Conservation (phyloP, 2,113 vertebrate species). For the Cygnus buccinator region DNA sequence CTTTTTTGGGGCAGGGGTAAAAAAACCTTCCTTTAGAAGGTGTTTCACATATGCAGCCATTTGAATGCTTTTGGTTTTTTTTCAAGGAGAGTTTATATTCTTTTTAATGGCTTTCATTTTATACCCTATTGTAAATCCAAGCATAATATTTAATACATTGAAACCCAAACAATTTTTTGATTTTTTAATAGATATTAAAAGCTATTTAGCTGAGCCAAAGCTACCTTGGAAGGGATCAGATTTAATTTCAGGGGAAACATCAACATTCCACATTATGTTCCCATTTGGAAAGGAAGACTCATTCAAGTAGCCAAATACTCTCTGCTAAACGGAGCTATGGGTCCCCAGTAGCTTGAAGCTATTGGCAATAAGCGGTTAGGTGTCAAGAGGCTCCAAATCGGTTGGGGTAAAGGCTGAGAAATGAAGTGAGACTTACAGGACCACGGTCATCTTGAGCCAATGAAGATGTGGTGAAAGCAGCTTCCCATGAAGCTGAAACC, state of each 20-base stretch:
- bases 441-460: accelerated
- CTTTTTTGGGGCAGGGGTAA: not conserved
- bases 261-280: not conserved
- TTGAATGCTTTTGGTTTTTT: not conserved
- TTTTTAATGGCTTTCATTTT: conserved; percentile 17
- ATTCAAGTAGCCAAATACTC: not conserved
- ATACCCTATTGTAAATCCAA: not conserved
- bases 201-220: not conserved
- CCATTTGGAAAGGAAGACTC: not conserved
- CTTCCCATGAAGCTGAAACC: not conserved
- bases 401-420: not conserved
- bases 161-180: conserved; percentile 1
- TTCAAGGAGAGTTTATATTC: not conserved
- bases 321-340: not conserved
- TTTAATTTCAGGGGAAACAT: conserved; percentile 15
- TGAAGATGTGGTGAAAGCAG: accelerated
- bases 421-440: not conserved
- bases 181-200: not conserved
- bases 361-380: not conserved
- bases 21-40: not conserved
- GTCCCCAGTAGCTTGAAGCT: not conserved
- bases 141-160: not conserved
- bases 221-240: not conserved
- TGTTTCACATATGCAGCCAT: not conserved
- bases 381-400: not conserved